Conservation (phyloP, 2,113 vertebrate genomes). For the Himantopus leucocephalus region DNA sequence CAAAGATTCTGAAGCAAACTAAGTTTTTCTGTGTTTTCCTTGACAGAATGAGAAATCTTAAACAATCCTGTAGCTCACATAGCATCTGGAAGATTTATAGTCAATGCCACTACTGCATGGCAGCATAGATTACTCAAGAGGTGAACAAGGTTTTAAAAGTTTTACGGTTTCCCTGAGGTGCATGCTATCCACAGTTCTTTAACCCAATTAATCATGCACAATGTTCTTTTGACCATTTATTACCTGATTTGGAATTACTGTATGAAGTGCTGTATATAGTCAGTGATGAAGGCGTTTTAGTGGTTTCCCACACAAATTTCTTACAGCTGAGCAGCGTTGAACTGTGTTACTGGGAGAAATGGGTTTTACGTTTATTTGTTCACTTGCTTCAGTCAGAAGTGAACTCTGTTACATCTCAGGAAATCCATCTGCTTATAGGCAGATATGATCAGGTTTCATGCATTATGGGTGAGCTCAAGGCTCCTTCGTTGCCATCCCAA, state of each 20-base stretch:
- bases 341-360: background rate
- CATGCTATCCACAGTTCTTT: background rate
- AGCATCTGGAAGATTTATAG: background rate
- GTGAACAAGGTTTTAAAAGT: background rate
- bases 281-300: background rate
- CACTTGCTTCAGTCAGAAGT: background rate
- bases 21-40: background rate
- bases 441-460: background rate
- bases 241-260: background rate
- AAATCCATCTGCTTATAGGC: background rate
- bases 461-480: background rate
- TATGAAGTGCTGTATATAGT: background rate
- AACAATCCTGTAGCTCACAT: background rate
- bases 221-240: background rate
- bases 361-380: background rate
- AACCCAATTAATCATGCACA: background rate
- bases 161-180: background rate
- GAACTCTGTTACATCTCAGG: background rate
- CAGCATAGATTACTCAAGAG: background rate
- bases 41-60: background rate
- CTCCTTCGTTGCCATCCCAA: background rate
- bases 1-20: background rate
- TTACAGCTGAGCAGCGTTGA: background rate
- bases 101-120: background rate
- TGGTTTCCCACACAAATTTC: background rate